phyloP scores from a whole-genome alignment of 2,113 vertebrate genomes.

The Rallus limicola region DNA sequence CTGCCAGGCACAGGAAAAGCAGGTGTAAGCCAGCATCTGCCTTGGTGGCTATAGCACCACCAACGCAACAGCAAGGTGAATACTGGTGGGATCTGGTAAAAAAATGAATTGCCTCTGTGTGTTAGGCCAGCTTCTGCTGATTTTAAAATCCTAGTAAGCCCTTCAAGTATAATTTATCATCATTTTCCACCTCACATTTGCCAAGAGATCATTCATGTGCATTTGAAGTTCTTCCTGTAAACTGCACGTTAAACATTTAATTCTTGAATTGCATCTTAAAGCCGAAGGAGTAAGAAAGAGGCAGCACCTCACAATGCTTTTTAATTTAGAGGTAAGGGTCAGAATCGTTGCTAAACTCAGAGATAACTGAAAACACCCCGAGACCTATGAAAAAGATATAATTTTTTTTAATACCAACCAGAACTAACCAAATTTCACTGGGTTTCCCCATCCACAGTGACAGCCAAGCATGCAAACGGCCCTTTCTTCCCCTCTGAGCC shows the following conservation, averaged over 20 bases:
- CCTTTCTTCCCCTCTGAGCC: not conserved
- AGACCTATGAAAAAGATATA: constrained; percentile 35
- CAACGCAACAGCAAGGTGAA: not conserved
- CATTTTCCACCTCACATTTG: not conserved
- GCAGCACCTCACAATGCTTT: constrained; percentile 32
- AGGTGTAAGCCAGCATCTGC: not conserved
- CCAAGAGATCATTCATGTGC: not conserved
- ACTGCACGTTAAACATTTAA: not conserved
- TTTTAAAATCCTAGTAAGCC: not conserved
- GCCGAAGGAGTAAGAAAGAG: constrained; percentile 8
- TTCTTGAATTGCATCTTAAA: constrained; percentile 23
- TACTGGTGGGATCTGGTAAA: not conserved
- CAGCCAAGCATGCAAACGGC: not conserved
- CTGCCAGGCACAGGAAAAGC: not conserved
- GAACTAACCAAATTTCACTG: constrained; percentile 50
- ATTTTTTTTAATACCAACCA: not conserved
- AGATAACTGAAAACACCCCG: constrained; percentile 54
- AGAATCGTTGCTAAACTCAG: constrained; percentile 41
- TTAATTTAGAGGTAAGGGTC: constrained; percentile 42
- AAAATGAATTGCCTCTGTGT: not conserved
- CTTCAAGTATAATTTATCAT: not conserved
- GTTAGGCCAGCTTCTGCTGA: not conserved
- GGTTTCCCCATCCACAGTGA: constrained; percentile 30
- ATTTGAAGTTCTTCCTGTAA: constrained; percentile 7
- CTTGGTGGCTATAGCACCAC: not conserved